A percentile compares a stretch with the other conserved stretches of the same genome.
These are phyloP conservation scores for Allolobophora icterica DNA, from an alignment of 2,888 invertebrate species.

Conservation along the genomic window DNA sequence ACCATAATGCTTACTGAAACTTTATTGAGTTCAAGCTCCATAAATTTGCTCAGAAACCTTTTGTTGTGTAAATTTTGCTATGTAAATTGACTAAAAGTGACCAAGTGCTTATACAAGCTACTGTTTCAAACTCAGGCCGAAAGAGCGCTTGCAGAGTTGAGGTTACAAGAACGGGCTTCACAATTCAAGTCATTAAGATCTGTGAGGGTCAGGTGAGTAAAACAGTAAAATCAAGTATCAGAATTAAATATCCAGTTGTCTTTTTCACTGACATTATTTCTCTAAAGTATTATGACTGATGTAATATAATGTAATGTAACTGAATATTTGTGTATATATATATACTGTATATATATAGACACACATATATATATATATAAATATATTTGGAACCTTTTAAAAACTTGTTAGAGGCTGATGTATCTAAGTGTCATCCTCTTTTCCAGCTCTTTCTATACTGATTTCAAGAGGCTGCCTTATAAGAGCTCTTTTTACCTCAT, in stretches of 20 bases:
- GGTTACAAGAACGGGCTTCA: constrained; percentile 59
- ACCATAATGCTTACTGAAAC: too few species aligned
- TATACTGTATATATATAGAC: too few species aligned
- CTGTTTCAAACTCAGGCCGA: constrained; percentile 41
- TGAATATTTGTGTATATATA: background rate
- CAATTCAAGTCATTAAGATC: constrained; percentile 56
- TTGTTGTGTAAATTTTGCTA: background rate
- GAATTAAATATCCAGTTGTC: background rate
- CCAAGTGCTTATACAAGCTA: background rate
- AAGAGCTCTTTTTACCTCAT: background rate
- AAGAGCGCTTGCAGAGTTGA: constrained; percentile 51
- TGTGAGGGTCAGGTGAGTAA: constrained; percentile 61
- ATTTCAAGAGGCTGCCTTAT: background rate
- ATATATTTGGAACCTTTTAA: background rate
- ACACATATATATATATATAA: too few species aligned
- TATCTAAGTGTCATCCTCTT: background rate
- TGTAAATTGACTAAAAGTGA: background rate
- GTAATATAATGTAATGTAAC: background rate
- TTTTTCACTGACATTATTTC: background rate
- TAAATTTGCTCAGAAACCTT: too few species aligned
- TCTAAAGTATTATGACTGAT: too few species aligned
- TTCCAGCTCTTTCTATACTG: background rate
- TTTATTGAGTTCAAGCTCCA: too few species aligned
- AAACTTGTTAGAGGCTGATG: background rate
- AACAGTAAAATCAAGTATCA: constrained; percentile 25